Percentiles rank a stretch among this genome's conserved stretches.
phyloP scores from a whole-genome alignment of 2,113 vertebrate genomes.

The Tupaia tana region DNA sequence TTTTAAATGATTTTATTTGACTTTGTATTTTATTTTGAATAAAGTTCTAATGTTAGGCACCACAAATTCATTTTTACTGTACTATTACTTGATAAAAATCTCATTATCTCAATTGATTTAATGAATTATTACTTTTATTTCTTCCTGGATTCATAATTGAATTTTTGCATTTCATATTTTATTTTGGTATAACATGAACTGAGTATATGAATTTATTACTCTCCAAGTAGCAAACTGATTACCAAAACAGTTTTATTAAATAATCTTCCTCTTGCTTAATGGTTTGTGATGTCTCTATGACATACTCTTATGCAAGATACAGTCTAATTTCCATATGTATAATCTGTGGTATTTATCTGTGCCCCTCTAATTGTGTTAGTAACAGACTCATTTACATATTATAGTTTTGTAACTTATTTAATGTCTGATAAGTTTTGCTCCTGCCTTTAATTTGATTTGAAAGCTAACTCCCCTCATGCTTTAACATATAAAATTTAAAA shows the following conservation, averaged over 20 bases:
- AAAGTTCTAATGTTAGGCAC: not conserved
- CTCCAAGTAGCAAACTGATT: conserved; percentile 49
- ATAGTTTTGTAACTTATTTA: conserved; percentile 1
- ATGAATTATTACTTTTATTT: conserved; percentile 45
- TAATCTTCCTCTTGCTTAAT: not conserved
- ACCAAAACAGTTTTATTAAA: conserved; percentile 35
- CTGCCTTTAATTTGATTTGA: not conserved
- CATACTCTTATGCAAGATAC: not conserved
- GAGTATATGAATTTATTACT: conserved; percentile 15
- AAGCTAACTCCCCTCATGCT: not conserved
- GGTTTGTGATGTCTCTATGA: conserved; percentile 20
- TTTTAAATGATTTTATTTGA: not conserved
- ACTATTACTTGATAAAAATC: not conserved
- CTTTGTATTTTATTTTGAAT: not conserved
- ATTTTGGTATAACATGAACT: not conserved
- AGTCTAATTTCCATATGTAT: not conserved
- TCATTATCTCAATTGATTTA: not conserved
- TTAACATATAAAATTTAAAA: not conserved
- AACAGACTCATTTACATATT: conserved; percentile 17
- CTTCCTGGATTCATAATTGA: not conserved
- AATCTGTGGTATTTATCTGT: not conserved
- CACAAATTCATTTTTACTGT: conserved; percentile 35
- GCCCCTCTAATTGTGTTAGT: not conserved
- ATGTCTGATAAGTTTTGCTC: not conserved
- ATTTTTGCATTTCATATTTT: conserved; percentile 44